Conservation (phyloP, 1,140 invertebrate species). For the Caerostris extrusa region DNA sequence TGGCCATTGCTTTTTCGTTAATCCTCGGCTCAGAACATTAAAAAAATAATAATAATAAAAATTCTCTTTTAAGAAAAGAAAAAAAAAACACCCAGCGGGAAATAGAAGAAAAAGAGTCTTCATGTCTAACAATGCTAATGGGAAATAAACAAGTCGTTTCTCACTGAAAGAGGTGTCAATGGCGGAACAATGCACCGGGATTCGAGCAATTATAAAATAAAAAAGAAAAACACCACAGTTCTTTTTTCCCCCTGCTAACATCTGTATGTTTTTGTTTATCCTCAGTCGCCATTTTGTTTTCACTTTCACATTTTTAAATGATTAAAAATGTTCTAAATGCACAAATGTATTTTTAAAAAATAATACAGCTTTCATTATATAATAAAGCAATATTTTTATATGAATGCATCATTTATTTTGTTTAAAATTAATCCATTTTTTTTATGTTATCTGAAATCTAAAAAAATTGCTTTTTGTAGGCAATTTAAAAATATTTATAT, state of each 20-base stretch:
- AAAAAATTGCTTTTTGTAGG: no score
- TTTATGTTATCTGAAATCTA: no score
- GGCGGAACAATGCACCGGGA: not conserved
- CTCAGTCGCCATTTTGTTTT: not conserved
- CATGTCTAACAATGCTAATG: not conserved
- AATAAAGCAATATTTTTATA: no score
- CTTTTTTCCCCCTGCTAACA: not conserved
- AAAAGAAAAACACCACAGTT: not conserved
- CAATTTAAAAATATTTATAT: no score
- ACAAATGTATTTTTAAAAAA: no score
- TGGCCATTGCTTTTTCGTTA: no score
- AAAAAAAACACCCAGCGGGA: not conserved
- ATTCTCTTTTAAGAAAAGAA: not conserved
- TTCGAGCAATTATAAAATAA: not conserved
- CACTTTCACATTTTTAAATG: not conserved
- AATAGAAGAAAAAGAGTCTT: not conserved
- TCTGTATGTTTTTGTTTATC: not conserved
- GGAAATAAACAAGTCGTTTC: slow-evolving; percentile 6
- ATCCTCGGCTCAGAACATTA: no score
- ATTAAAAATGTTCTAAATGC: no score
- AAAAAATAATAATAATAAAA: no score
- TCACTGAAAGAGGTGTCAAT: not conserved
- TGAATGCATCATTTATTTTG: no score
- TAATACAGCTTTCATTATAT: no score
- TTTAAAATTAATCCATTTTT: no score